phyloP scores from a whole-genome alignment of 2,888 invertebrate species.

The Parnassius orleans region DNA sequence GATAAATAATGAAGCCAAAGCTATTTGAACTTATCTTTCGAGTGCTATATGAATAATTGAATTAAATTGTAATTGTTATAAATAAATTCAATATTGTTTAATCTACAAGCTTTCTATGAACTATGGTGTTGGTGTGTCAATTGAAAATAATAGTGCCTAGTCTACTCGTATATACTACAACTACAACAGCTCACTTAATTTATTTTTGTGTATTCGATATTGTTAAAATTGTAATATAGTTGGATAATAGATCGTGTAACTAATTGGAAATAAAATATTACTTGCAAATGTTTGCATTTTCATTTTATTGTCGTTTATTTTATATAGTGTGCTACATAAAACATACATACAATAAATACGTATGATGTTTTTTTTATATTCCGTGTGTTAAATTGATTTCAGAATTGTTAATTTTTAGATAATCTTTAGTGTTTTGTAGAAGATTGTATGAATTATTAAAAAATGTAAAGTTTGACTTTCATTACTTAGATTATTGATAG shows the following conservation, averaged over 20 bases:
- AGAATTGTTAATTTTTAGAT: too few species aligned
- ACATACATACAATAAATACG: too few species aligned
- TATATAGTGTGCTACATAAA: too few species aligned
- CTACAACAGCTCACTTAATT: constrained; percentile 51
- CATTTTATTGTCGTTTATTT: constrained; percentile 3
- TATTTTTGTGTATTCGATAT: constrained; percentile 17
- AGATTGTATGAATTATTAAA: too few species aligned
- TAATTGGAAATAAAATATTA: constrained; percentile 52
- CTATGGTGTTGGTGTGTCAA: constrained; percentile 71
- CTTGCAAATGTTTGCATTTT: not conserved
- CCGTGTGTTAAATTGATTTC: too few species aligned
- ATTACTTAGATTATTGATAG: too few species aligned
- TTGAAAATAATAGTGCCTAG: constrained; percentile 79
- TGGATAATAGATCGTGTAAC: constrained; percentile 46
- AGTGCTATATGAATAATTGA: not conserved
- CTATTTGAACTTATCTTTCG: too few species aligned
- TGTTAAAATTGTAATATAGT: constrained; percentile 36
- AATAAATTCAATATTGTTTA: constrained; percentile 5
- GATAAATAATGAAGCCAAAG: too few species aligned
- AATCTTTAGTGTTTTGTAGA: too few species aligned
- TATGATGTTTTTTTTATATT: too few species aligned
- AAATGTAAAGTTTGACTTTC: too few species aligned
- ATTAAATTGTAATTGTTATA: not conserved
- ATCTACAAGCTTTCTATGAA: constrained; percentile 35
- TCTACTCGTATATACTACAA: constrained; percentile 40